phyloP scores from a whole-genome alignment of 2,888 invertebrate genomes.

The Syrphus vitripennis region DNA sequence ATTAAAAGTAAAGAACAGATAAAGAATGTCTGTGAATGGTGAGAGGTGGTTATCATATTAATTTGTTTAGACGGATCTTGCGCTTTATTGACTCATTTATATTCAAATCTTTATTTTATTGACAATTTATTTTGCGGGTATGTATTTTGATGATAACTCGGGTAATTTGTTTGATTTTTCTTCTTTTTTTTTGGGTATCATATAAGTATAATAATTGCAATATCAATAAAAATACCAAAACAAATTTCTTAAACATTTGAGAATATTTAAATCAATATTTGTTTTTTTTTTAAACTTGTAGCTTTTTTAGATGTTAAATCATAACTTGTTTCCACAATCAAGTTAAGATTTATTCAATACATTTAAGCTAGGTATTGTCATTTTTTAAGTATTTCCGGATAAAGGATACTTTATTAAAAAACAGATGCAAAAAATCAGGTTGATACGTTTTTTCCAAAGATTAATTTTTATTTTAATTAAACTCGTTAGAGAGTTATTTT shows the following conservation, averaged over 20 bases:
- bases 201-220: no score
- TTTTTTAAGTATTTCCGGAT: neutral
- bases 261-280: neutral
- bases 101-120: slow-evolving; percentile 18
- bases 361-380: neutral
- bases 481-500: no score
- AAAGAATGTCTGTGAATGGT: slow-evolving; percentile 3
- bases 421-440: neutral
- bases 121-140: neutral
- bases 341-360: neutral
- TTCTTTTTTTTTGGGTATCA: neutral
- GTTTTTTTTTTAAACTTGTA: neutral
- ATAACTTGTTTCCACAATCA: neutral
- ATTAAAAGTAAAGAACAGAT: neutral
- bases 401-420: neutral
- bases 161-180: no score
- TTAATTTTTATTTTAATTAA: no score
- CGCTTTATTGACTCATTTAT: neutral
- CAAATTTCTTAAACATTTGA: neutral
- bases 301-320: neutral
- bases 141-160: neutral
- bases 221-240: no score
- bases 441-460: neutral
- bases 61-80: slow-evolving; percentile 46
- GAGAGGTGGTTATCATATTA: slow-evolving; percentile 14